A percentile compares a stretch with the other conserved stretches of the same genome.
phyloP scores from a whole-genome alignment of 2,113 vertebrate species.

The Perccottus glenii region DNA sequence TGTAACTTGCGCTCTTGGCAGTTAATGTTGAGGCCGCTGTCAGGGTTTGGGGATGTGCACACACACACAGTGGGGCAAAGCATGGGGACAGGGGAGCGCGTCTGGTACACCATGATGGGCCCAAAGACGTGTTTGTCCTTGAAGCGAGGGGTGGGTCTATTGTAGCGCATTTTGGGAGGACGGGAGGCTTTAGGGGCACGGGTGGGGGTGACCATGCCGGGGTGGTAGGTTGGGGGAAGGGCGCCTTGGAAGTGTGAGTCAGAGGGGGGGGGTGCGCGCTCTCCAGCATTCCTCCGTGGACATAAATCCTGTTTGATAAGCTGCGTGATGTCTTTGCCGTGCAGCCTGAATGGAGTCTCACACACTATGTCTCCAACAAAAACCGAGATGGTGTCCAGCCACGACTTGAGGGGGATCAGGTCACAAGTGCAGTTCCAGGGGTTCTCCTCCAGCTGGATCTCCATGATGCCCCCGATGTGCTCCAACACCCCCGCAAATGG shows the following conservation, averaged over 20 bases:
- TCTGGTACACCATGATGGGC: conserved; percentile 99
- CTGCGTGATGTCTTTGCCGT: conserved; percentile 95
- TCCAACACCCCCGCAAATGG: conserved; percentile 96
- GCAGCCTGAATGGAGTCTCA: conserved; percentile 94
- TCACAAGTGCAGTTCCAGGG: conserved; percentile 99
- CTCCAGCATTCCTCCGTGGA: conserved; percentile 86
- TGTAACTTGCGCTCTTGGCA: conserved; percentile 95
- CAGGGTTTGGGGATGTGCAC: conserved; percentile 93
- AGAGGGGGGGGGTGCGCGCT: conserved; percentile 82
- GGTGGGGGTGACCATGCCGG: conserved; percentile 84
- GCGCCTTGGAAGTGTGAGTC: conserved; percentile 84
- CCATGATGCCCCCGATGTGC: conserved; percentile 98
- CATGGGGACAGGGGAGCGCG: conserved; percentile 91
- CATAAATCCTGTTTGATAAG: conserved; percentile 96
- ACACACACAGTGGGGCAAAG: conserved; percentile 90
- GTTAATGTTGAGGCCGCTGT: conserved; percentile 94
- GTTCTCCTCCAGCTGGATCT: conserved; percentile 98
- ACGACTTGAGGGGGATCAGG: conserved; percentile 93
- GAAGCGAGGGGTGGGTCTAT: conserved; percentile 88
- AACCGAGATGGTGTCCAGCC: conserved; percentile 96
- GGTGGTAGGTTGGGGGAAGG: conserved; percentile 83
- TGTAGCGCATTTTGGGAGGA: conserved; percentile 90
- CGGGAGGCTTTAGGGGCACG: conserved; percentile 90
- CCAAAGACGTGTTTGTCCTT: conserved; percentile 96
- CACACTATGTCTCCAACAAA: conserved; percentile 97